Percentiles rank a stretch among this genome's conserved stretches.
Conservation (phyloP, 2,797 vertebrate genomes). For the Kryptolebias ocellatus region DNA sequence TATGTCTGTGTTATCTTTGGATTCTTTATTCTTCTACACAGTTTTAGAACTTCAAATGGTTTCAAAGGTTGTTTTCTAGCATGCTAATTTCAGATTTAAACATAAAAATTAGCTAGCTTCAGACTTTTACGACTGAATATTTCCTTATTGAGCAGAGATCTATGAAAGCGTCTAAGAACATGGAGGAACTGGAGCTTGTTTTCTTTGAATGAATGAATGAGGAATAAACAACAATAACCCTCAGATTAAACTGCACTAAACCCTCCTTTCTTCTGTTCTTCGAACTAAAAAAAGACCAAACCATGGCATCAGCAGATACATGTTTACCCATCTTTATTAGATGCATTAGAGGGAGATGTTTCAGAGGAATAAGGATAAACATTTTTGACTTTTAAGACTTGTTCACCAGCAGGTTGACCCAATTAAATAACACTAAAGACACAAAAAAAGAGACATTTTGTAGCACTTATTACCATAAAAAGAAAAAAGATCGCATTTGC, state of each 20-base stretch:
- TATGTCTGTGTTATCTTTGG: constrained; percentile 1
- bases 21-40: not conserved
- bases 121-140: not conserved
- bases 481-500: too few species aligned
- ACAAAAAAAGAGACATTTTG: not conserved
- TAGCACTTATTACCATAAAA: too few species aligned
- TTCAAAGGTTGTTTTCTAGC: not conserved
- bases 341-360: constrained; percentile 35
- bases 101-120: not conserved
- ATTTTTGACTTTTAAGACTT: too few species aligned
- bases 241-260: not conserved
- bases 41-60: not conserved
- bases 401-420: constrained; percentile 26
- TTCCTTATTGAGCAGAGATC: constrained; percentile 11
- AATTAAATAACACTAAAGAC: constrained; percentile 5
- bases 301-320: constrained; percentile 22
- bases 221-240: constrained; percentile 7
- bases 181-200: not conserved
- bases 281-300: constrained; percentile 3
- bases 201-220: not conserved
- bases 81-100: constrained; percentile 10
- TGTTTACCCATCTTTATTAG: constrained; percentile 70
- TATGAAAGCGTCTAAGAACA: not conserved
- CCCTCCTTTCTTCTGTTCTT: constrained; percentile 2
- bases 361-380: too few species aligned